phyloP scores from a whole-genome alignment of 2,888 invertebrate species.

The Pheosia gnoma region DNA sequence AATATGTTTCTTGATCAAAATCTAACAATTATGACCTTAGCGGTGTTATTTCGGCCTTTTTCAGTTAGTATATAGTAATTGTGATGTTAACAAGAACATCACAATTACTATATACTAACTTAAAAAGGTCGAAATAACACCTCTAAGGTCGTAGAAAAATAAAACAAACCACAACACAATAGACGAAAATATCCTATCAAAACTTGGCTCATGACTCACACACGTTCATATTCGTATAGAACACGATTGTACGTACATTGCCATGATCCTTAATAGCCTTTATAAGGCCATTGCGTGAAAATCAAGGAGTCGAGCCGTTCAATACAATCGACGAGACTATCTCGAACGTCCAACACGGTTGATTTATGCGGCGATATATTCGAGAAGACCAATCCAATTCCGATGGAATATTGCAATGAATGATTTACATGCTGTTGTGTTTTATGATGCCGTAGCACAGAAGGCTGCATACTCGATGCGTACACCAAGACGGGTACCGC shows the following conservation, averaged over 20 bases:
- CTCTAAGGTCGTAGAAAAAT: slow-evolving; percentile 36
- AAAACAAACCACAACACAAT: slow-evolving; percentile 44
- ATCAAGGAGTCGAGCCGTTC: slow-evolving; percentile 52
- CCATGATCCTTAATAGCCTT: slow-evolving; percentile 67
- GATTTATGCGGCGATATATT: slow-evolving; percentile 71
- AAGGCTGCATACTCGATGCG: background rate
- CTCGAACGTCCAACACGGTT: slow-evolving; percentile 48
- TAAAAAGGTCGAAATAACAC: slow-evolving; percentile 26
- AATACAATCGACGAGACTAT: slow-evolving; percentile 59
- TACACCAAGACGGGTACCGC: too few species aligned
- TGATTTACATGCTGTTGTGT: slow-evolving; percentile 50
- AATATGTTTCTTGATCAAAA: background rate
- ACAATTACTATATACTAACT: slow-evolving; percentile 18
- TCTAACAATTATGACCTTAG: slow-evolving; percentile 20
- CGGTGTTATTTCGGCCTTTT: slow-evolving; percentile 25
- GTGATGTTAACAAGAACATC: slow-evolving; percentile 34
- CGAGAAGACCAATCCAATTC: slow-evolving; percentile 49
- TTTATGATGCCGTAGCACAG: slow-evolving; percentile 15
- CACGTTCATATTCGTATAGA: slow-evolving; percentile 44
- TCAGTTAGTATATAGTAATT: slow-evolving; percentile 19
- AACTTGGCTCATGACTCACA: slow-evolving; percentile 66
- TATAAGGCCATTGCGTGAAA: slow-evolving; percentile 66
- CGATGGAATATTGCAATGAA: slow-evolving; percentile 53
- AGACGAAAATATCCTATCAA: slow-evolving; percentile 57
- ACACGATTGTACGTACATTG: slow-evolving; percentile 54